These are phyloP conservation scores for Cervus canadensis DNA, from an alignment of 2,113 vertebrate genomes.

Conservation along the genomic window DNA sequence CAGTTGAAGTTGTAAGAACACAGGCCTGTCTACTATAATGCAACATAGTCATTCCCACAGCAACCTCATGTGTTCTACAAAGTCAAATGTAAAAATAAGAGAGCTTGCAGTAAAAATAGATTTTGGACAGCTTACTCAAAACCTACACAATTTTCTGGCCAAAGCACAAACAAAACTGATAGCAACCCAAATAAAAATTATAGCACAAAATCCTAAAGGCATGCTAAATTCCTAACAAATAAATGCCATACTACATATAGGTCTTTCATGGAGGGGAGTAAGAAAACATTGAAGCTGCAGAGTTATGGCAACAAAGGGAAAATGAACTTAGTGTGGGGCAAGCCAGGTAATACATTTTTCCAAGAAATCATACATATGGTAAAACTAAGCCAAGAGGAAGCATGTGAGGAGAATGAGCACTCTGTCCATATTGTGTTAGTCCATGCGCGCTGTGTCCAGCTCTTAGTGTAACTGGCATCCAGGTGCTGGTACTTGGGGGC, in stretches of 20 bases:
- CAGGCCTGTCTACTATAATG: neutral
- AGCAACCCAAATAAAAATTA: neutral
- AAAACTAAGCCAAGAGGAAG: neutral
- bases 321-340: neutral
- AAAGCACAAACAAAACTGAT: neutral
- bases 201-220: neutral
- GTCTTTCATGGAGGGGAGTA: neutral
- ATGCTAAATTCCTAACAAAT: neutral
- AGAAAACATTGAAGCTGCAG: neutral
- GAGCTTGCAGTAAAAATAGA: neutral
- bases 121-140: neutral
- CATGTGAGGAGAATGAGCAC: neutral
- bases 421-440: accelerated
- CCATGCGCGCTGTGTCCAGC: neutral
- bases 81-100: neutral
- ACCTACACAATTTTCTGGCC: neutral
- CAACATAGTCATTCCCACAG: neutral
- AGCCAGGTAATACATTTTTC: neutral
- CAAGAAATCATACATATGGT: neutral
- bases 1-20: neutral
- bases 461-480: neutral
- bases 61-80: neutral
- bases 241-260: neutral
- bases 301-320: neutral
- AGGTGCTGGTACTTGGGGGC: neutral